Evolutionary conservation across 2,888 invertebrate genomes (phyloP).

Genomic region (Amblyjoppa fuscipennis): DNA sequence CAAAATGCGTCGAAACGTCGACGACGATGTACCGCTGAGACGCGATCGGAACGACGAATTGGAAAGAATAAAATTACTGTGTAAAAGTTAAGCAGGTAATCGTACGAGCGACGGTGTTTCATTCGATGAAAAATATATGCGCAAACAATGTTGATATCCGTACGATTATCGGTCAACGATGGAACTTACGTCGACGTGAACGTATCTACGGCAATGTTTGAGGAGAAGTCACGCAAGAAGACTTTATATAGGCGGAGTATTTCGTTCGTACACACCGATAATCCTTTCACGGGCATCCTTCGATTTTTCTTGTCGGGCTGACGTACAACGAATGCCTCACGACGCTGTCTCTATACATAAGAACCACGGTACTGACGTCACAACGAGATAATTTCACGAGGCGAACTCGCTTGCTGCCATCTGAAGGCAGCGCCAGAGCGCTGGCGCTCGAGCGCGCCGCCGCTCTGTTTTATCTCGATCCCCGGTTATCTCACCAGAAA

Average conservation of each 20-base stretch:
- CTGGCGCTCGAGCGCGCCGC: background rate
- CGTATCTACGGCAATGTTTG: background rate
- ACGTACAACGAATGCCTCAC: background rate
- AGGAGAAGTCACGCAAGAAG: background rate
- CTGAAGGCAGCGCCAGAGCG: slow-evolving; percentile 15
- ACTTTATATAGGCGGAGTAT: background rate
- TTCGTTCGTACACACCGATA: background rate
- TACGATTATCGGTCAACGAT: background rate
- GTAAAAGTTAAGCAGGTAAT: slow-evolving; percentile 42
- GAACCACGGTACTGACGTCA: slow-evolving; percentile 27
- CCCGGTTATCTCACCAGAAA: slow-evolving; percentile 72
- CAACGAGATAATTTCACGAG: slow-evolving; percentile 16
- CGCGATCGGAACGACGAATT: slow-evolving; percentile 67
- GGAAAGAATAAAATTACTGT: slow-evolving; percentile 66
- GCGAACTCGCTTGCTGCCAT: slow-evolving; percentile 4
- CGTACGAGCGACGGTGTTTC: background rate
- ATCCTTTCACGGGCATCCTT: slow-evolving; percentile 36
- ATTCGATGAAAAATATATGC: background rate
- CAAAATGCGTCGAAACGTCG: slow-evolving; percentile 76
- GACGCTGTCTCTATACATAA: background rate
- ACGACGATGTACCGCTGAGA: slow-evolving; percentile 73
- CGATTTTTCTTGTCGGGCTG: slow-evolving; percentile 26
- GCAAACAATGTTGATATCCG: background rate
- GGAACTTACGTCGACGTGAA: slow-evolving; percentile 21
- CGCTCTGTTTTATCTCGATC: slow-evolving; percentile 9